Conservation (phyloP, 1,140 invertebrate species). For the Temnothorax nylanderi region DNA sequence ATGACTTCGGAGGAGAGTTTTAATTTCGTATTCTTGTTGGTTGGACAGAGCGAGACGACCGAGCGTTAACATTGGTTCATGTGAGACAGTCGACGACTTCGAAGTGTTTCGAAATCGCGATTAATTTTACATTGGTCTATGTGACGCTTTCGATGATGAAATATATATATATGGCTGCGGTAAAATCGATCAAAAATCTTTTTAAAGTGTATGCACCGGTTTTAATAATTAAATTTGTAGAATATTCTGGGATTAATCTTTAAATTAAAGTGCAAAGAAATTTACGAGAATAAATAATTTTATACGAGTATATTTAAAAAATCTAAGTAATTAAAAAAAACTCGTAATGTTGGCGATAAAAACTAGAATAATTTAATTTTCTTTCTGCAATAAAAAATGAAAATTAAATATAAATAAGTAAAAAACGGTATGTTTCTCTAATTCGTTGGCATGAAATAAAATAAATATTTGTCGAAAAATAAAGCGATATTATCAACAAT, state of each 20-base stretch:
- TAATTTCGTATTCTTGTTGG: constrained; percentile 70
- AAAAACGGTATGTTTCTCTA: neutral
- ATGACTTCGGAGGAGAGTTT: constrained; percentile 34
- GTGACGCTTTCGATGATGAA: neutral
- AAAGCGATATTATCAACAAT: neutral
- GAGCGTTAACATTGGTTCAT: constrained; percentile 49
- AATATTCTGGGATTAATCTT: neutral
- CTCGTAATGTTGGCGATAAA: neutral
- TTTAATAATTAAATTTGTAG: constrained; percentile 1
- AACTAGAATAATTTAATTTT: neutral
- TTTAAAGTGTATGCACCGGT: neutral
- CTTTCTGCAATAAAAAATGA: neutral
- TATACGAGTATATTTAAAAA: neutral
- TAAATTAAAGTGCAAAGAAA: neutral
- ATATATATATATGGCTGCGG: neutral
- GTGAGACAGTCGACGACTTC: constrained; percentile 69
- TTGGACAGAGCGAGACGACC: constrained; percentile 51
- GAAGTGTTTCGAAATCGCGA: constrained; percentile 31
- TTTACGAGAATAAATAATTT: neutral
- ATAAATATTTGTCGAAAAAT: neutral
- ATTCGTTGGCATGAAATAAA: neutral
- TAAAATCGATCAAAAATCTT: neutral
- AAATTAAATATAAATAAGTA: neutral
- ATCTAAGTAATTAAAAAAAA: neutral
- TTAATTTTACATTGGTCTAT: neutral